Evolutionary conservation across 2,797 vertebrate species (phyloP).

Genomic region (Acanthis flammea): DNA sequence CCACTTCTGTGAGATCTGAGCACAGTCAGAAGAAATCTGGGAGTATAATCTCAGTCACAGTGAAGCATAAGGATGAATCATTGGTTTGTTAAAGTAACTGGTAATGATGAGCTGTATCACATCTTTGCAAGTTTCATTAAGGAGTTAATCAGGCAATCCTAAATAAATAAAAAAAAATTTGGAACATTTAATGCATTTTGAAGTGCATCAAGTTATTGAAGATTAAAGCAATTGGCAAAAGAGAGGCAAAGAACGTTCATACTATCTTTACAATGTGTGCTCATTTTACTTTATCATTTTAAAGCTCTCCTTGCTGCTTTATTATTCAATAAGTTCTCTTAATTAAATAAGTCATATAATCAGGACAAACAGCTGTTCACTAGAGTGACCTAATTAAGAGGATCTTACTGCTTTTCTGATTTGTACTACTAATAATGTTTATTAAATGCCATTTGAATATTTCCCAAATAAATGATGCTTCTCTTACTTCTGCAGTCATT

Average conservation of each 20-base stretch:
- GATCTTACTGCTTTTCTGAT: constrained; percentile 9
- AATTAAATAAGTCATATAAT: constrained; percentile 14
- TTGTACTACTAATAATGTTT: constrained; percentile 3
- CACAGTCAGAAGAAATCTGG: background rate
- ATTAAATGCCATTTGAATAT: background rate
- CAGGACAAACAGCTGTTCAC: background rate
- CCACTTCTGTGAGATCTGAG: background rate
- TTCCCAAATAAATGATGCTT: background rate
- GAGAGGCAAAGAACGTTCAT: background rate
- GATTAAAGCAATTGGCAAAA: background rate
- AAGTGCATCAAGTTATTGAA: background rate
- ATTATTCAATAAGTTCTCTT: background rate
- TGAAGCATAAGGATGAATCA: background rate
- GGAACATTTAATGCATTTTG: background rate
- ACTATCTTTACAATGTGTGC: background rate
- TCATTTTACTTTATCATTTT: background rate
- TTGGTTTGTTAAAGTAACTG: background rate
- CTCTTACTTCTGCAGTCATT: background rate
- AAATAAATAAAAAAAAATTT: background rate
- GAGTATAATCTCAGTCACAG: background rate
- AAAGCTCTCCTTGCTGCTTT: background rate
- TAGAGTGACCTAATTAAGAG: constrained; percentile 9
- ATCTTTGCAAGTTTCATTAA: background rate
- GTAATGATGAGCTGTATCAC: background rate
- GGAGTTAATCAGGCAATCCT: background rate